phyloP scores from a whole-genome alignment of 2,797 vertebrate species.

The Todus mexicanus region DNA sequence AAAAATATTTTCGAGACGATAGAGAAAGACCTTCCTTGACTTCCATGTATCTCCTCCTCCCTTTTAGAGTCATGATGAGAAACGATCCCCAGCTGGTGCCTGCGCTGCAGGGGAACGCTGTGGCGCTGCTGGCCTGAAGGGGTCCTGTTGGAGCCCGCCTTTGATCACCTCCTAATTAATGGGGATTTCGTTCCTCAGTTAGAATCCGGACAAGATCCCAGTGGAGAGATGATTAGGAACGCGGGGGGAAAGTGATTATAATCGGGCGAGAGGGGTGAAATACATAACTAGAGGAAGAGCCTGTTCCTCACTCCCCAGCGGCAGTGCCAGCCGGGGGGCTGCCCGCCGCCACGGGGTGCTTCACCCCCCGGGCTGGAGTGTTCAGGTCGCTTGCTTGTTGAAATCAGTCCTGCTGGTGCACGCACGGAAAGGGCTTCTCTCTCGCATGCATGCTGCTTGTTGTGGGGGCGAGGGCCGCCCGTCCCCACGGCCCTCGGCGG shows the following conservation, averaged over 20 bases:
- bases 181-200: background rate
- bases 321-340: background rate
- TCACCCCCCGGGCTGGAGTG: background rate
- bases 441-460: rapidly evolving
- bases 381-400: background rate
- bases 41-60: background rate
- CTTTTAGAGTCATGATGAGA: background rate
- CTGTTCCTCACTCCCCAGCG: rapidly evolving
- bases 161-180: background rate
- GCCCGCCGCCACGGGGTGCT: no score
- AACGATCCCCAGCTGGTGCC: background rate
- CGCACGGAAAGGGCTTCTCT: background rate
- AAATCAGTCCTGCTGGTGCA: background rate
- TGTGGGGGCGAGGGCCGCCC: background rate
- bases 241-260: background rate
- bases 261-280: background rate
- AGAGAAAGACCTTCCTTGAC: rapidly evolving
- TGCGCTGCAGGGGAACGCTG: background rate
- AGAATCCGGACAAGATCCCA: background rate
- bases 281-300: background rate
- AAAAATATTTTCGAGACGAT: background rate
- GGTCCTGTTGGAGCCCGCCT: background rate
- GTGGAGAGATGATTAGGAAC: background rate
- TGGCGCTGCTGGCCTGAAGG: background rate
- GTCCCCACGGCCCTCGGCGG: background rate